Evolutionary conservation across 1,140 invertebrate species (phyloP).

Genomic region (Chrysomallon squamiferum): DNA sequence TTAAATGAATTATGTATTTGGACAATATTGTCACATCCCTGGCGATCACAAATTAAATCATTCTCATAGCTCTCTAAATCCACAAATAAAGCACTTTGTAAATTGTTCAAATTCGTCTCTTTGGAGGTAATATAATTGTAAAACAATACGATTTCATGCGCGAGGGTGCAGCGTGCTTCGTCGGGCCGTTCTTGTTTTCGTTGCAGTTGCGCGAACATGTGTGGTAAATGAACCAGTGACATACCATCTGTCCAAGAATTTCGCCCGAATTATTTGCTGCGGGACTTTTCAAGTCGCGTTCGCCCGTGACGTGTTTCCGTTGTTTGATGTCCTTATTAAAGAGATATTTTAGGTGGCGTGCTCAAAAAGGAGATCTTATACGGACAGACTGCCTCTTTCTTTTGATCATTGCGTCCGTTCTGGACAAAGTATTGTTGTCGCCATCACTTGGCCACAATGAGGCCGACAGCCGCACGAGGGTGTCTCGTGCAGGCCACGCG

Average conservation of each 20-base stretch:
- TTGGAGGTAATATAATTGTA: conserved; percentile 2
- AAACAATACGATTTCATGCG: conserved; percentile 1
- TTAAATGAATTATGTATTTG: not conserved
- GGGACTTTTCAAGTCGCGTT: no score
- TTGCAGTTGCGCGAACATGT: conserved; percentile 1
- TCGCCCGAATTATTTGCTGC: no score
- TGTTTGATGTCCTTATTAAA: no score
- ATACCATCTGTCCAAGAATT: conserved; percentile 5
- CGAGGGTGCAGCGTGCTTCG: not conserved
- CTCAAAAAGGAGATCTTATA: no score
- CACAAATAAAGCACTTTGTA: conserved; percentile 1
- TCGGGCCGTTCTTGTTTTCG: not conserved
- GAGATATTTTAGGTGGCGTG: no score
- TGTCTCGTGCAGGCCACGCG: no score
- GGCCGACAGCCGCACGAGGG: no score
- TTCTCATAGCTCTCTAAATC: conserved; percentile 1
- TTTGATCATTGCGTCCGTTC: no score
- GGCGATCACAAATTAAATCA: not conserved
- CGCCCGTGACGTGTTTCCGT: no score
- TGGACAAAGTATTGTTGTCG: no score
- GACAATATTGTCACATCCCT: not conserved
- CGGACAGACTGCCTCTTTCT: no score
- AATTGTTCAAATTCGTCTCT: conserved; percentile 2
- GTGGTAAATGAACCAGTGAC: conserved; percentile 2
- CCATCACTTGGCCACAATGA: no score